Evolutionary conservation across 2,797 vertebrate species (phyloP).

Genomic region (Forpus xanthops): DNA sequence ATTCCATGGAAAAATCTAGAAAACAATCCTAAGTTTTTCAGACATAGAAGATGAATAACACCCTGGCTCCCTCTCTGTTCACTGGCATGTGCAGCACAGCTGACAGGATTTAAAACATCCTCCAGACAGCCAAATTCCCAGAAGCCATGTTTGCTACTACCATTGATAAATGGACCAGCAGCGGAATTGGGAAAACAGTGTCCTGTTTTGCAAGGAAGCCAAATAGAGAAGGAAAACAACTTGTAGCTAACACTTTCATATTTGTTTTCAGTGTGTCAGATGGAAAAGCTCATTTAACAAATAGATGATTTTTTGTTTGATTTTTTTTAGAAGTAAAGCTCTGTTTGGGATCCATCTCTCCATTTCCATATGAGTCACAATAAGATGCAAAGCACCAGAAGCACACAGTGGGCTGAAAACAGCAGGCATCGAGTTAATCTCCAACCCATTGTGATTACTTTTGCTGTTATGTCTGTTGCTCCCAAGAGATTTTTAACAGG

Average conservation of each 20-base stretch:
- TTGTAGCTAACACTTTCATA: background rate
- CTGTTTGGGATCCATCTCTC: background rate
- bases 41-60: background rate
- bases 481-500: background rate
- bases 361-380: background rate
- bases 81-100: background rate
- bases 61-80: background rate
- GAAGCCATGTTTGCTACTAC: background rate
- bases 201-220: background rate
- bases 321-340: background rate
- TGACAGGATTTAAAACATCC: background rate
- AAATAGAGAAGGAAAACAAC: background rate
- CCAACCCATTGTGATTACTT: background rate
- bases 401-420: background rate
- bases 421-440: background rate
- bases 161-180: background rate
- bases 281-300: background rate
- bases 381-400: background rate
- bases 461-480: background rate
- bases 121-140: background rate
- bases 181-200: background rate
- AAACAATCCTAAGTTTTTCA: background rate
- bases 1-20: background rate
- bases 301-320: background rate
- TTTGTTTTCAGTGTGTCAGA: background rate